Percentiles rank a stretch among this genome's conserved stretches.
Evolutionary conservation across 1,140 invertebrate species (phyloP).

Genomic region (Carcinoscorpius rotundicauda): DNA sequence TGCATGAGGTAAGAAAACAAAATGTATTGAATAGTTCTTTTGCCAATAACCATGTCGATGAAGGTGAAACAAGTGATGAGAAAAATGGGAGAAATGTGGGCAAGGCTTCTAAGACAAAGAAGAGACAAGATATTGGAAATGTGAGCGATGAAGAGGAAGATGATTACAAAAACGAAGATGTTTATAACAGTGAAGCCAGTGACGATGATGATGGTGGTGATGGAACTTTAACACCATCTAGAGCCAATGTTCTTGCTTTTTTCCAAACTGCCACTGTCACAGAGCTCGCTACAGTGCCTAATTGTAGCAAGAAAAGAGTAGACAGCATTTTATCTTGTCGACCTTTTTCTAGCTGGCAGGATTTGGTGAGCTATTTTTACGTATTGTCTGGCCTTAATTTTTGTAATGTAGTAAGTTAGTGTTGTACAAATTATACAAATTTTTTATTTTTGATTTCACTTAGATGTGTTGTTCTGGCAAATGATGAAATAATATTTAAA

Average conservation of each 20-base stretch:
- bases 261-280: constrained; percentile 35
- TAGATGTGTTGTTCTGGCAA: too few relatives aligned
- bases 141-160: constrained; percentile 19
- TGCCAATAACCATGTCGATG: neutral
- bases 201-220: constrained; percentile 25
- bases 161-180: constrained; percentile 18
- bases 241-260: constrained; percentile 34
- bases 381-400: too few relatives aligned
- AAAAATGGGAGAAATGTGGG: neutral
- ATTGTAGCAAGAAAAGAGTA: constrained; percentile 40
- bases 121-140: neutral
- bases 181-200: constrained; percentile 11
- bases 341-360: constrained; percentile 36
- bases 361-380: constrained; percentile 29
- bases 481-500: too few relatives aligned
- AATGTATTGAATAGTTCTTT: neutral
- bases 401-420: too few relatives aligned
- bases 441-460: too few relatives aligned
- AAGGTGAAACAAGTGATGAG: neutral
- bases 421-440: too few relatives aligned
- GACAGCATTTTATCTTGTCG: constrained; percentile 34
- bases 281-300: constrained; percentile 35
- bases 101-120: constrained; percentile 5
- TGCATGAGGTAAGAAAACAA: neutral
- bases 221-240: constrained; percentile 17